Evolutionary conservation across 2,888 invertebrate species (phyloP).

Genomic region (Epinotia bilunana): DNA sequence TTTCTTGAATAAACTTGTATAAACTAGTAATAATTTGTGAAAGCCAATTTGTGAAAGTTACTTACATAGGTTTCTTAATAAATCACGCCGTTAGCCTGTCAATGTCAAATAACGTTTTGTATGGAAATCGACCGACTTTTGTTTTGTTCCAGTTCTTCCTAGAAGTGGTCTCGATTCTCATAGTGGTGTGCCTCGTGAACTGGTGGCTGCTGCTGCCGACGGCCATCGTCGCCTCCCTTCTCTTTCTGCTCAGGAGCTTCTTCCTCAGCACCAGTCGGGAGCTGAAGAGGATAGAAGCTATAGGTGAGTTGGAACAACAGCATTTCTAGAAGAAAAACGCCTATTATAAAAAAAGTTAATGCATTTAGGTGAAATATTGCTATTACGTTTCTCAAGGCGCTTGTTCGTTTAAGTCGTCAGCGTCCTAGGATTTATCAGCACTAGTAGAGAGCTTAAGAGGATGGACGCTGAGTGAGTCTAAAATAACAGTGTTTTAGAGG

Average conservation of each 20-base stretch:
- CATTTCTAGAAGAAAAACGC: not conserved
- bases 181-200: slow-evolving; percentile 89
- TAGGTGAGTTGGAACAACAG: slow-evolving; percentile 79
- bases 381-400: not conserved
- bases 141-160: slow-evolving; percentile 78
- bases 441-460: too few species aligned
- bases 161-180: slow-evolving; percentile 87
- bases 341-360: not conserved
- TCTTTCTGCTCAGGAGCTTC: slow-evolving; percentile 86
- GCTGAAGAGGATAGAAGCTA: slow-evolving; percentile 88
- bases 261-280: slow-evolving; percentile 91
- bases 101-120: too few species aligned
- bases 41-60: too few species aligned
- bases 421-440: too few species aligned
- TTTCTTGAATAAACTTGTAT: too few species aligned
- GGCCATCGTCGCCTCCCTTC: slow-evolving; percentile 85
- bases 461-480: too few species aligned
- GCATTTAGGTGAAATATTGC: not conserved
- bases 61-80: too few species aligned
- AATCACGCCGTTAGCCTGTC: too few species aligned
- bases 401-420: not conserved
- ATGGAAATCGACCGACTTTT: too few species aligned
- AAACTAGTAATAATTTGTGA: too few species aligned
- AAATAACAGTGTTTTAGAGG: too few species aligned
- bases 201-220: slow-evolving; percentile 88